Base-by-base conservation (phyloP, 2,113 vertebrate genomes). In the Microtus pennsylvanicus region DNA sequence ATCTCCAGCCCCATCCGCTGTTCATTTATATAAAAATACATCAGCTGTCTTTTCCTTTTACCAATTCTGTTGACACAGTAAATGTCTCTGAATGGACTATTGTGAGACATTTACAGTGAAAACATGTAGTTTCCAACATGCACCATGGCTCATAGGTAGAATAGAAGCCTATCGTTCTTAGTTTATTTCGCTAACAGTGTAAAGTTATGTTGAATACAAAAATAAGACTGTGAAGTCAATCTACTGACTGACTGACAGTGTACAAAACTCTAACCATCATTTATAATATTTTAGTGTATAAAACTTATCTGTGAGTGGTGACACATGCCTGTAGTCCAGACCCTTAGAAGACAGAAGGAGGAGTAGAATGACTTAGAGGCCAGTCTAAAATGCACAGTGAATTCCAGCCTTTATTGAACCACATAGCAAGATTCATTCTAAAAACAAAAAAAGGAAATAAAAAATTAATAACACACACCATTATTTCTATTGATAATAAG, bases 31-130 rank as follows among this genome's bases (percentile, higher is more conserved):
- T 82, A 82, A 38, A 58, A 82, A 58, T 22, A 26, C 58, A 58
- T 50, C 16, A 35, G 35, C 22, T 72, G 50, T 96, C 24, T 94
- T 55, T 88, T 91, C n/a, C 82, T 70, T 81, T n/a, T 86, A 35
- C 55, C 19, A 30, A 88, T 93, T 93, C 55, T 70, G 33, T 55
- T 80, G 26, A 9, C 12, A 80, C 16, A 96, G 69, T 50, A 74
- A 80, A 89, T 38, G 22, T 70, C 87, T 74, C n/a, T 19, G 13
- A 69, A 35, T 16, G 67, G 33, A 16, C 30, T 74, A 38, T 94
- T 86, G 70, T 42, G 17, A 80, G 47, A 78, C 61, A 72, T 58
- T 81, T 83, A 86, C 38, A 47, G 28, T 47, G 45, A 93, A 90
- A 55, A 61, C 63, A 63, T 75, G 26, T 9, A 74, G 24, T 78